phyloP scores from a whole-genome alignment of 1,140 invertebrate genomes.

The Zaprionus tsacasi region DNA sequence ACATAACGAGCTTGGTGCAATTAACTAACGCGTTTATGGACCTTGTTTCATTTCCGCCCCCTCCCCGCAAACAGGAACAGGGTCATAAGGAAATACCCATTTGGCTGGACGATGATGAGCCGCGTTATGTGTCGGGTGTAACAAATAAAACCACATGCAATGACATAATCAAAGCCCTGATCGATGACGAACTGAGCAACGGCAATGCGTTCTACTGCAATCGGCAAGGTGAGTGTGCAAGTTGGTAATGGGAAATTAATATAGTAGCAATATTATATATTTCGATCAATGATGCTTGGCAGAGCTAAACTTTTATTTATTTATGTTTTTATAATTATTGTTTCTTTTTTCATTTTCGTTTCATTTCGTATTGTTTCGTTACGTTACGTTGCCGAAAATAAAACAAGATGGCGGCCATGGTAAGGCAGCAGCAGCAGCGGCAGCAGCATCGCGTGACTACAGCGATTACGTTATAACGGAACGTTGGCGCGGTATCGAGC shows the following conservation, averaged over 20 bases:
- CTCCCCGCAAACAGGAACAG: slow-evolving; percentile 52
- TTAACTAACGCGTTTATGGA: slow-evolving; percentile 12
- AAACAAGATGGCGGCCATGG: slow-evolving; percentile 74
- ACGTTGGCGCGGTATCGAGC: slow-evolving; percentile 83
- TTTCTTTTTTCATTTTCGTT: slow-evolving; percentile 21
- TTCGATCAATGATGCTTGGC: slow-evolving; percentile 1
- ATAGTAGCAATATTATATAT: background rate
- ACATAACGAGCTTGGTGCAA: slow-evolving; percentile 3
- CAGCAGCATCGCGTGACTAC: slow-evolving; percentile 83
- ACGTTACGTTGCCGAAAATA: slow-evolving; percentile 32
- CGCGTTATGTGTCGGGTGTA: slow-evolving; percentile 82
- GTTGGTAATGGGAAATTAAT: slow-evolving; percentile 7
- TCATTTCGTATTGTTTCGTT: slow-evolving; percentile 41
- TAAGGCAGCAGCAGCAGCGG: slow-evolving; percentile 73
- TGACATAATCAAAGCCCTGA: slow-evolving; percentile 84
- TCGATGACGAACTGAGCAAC: slow-evolving; percentile 78
- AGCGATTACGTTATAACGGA: slow-evolving; percentile 84
- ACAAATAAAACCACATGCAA: slow-evolving; percentile 82
- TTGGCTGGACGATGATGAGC: slow-evolving; percentile 75
- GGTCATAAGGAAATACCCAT: slow-evolving; percentile 81
- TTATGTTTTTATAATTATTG: slow-evolving; percentile 65
- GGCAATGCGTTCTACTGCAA: slow-evolving; percentile 45
- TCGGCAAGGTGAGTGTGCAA: slow-evolving; percentile 43
- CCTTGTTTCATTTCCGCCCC: slow-evolving; percentile 11
- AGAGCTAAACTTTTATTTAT: slow-evolving; percentile 40